Evolutionary conservation across 2,888 invertebrate genomes (phyloP).

Genomic region (Leptopilina syphax): DNA sequence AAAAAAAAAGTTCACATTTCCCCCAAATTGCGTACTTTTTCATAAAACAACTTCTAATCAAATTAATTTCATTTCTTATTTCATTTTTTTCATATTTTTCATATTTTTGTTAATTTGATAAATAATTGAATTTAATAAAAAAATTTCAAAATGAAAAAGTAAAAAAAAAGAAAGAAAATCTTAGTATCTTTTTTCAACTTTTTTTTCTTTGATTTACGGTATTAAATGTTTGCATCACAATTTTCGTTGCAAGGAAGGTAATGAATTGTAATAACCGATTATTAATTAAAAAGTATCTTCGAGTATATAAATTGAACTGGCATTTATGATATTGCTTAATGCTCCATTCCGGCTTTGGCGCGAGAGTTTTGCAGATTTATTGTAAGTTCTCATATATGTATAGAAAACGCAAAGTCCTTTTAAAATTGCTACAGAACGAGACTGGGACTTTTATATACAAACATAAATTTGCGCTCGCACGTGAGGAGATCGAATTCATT

Average conservation of each 20-base stretch:
- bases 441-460: not conserved
- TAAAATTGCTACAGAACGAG: not conserved
- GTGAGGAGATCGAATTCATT: conserved; percentile 17
- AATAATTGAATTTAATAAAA: too few relatives aligned
- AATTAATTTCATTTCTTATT: not conserved
- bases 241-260: not conserved
- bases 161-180: too few relatives aligned
- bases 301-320: not conserved
- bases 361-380: not conserved
- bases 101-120: too few relatives aligned
- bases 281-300: conserved; percentile 10
- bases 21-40: not conserved
- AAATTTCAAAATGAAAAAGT: too few relatives aligned
- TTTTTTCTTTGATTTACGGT: not conserved
- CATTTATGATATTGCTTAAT: not conserved
- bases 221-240: not conserved
- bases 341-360: not conserved
- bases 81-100: not conserved
- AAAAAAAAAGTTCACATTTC: not conserved
- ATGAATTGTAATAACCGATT: not conserved
- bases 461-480: not conserved
- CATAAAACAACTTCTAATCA: not conserved
- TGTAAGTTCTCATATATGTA: not conserved
- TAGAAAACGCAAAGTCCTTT: not conserved
- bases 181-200: not conserved